Evolutionary conservation across 2,113 vertebrate species (phyloP), one percentile per base, ranked within the genome.

Genomic region (Apteryx mantelli): DNA sequence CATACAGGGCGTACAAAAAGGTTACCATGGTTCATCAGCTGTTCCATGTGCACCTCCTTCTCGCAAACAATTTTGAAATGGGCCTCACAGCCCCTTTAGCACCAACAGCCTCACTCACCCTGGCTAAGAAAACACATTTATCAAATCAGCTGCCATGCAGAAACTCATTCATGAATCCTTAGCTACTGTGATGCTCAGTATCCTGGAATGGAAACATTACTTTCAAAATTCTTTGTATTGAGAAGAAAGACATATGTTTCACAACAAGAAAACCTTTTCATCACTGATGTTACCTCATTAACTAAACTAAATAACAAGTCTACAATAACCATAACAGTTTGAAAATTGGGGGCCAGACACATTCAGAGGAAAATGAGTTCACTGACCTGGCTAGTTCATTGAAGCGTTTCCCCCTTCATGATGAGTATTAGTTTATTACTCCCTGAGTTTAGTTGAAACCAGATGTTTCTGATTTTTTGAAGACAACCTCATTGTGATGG

Each of bases 361-460:
- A 80, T 85, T 91, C 66, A 77, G 89, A 82, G 40, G 63, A 90
- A 88, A 93, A 93, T 77, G 71, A 91, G 91, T 91, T 95, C 93
- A 75, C 24, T 95, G 94, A 93, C 89, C 89, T 88, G 79, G 46
- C 82, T 55, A 86, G 86, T 63, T 93, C 84, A 95, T n/a, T 82
- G 91, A 91, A 95, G 83, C 50, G 38, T 82, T 97, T 88, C 46
- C 81, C 74, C 44, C 55, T 77, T 89, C 87, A 64, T 88, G 82
- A 97, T 55, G 63, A 89, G 58, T n/a, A 91, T 89, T 80, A 91
- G 58, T 88, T 94, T 93, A 88, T 93, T 97, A 91, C 74, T 61
- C 81, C 77, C 61, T 66, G 58, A 53, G 36, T 78, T 94, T 94
- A 96, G 87, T 48, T 86, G 68, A 86, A 95, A 89, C 84, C 95